Conservation (phyloP, 2,888 invertebrate genomes). For the Dioctria linearis region DNA sequence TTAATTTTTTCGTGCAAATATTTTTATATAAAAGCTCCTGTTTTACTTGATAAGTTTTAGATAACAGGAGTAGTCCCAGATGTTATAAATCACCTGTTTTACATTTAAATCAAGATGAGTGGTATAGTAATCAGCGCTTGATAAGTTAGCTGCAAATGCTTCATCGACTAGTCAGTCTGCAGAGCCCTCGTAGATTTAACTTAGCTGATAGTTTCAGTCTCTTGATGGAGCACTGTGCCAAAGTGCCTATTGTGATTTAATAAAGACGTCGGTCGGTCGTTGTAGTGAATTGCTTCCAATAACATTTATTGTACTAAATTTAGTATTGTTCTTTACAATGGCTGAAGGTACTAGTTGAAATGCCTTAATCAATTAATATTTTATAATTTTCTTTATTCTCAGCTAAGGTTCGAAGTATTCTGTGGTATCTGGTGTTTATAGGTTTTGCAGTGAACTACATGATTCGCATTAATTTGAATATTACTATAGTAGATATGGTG, state of each 20-base stretch:
- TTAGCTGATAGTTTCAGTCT: conserved; percentile 18
- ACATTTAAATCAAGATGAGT: conserved; percentile 32
- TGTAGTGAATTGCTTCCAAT: conserved; percentile 16
- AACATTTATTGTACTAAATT: conserved; percentile 4
- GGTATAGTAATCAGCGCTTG: conserved; percentile 25
- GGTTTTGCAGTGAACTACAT: conserved; percentile 81
- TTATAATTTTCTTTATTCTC: conserved; percentile 11
- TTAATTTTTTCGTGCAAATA: conserved; percentile 29
- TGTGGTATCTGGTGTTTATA: conserved; percentile 77
- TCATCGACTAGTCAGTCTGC: conserved; percentile 24
- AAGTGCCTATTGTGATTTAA: neutral
- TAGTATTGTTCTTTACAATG: neutral
- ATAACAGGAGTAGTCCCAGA: conserved; percentile 28
- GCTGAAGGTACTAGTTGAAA: conserved; percentile 31
- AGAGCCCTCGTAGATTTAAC: conserved; percentile 14
- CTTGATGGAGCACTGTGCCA: neutral
- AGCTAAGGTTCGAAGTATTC: conserved; percentile 71
- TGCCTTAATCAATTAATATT: neutral
- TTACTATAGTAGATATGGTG: conserved; percentile 79
- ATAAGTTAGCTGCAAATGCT: conserved; percentile 30
- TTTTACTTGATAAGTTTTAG: conserved; percentile 34
- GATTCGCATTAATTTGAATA: conserved; percentile 78
- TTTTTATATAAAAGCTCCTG: conserved; percentile 16
- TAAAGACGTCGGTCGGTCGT: neutral
- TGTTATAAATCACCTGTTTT: conserved; percentile 24